These are phyloP conservation scores for Chiloscyllium plagiosum DNA, from an alignment of 2,113 vertebrate genomes.

Conservation along the genomic window DNA sequence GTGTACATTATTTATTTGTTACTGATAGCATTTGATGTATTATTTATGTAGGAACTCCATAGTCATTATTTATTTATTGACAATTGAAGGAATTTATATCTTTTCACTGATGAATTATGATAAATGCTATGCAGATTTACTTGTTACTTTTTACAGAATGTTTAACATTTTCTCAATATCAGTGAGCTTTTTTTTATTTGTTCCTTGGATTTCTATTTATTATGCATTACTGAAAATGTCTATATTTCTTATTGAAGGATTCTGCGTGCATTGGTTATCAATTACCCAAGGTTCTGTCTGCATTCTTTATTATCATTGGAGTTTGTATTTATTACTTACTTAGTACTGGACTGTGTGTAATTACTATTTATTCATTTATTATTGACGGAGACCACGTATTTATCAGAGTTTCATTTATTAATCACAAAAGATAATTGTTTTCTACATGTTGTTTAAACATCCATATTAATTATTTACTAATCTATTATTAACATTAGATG, in stretches of 20 bases:
- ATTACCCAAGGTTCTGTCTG: background rate
- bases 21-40: conserved; percentile 9
- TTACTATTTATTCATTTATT: conserved; percentile 10
- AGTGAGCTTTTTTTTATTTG: background rate
- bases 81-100: conserved; percentile 5
- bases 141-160: background rate
- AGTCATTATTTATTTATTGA: conserved; percentile 18
- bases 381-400: background rate
- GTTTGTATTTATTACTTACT: background rate
- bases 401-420: conserved; percentile 11
- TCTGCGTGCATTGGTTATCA: background rate
- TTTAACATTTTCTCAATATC: background rate
- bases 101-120: background rate
- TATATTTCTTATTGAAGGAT: background rate
- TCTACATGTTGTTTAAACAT: background rate
- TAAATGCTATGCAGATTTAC: background rate
- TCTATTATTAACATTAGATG: background rate
- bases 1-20: conserved; percentile 14
- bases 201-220: background rate
- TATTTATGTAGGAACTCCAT: background rate
- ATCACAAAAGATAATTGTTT: conserved; percentile 2
- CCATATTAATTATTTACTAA: background rate
- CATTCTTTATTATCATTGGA: conserved; percentile 7
- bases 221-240: background rate
- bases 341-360: background rate